Evolutionary conservation across 2,888 invertebrate genomes (phyloP).

Genomic region (Ligdia adustata): DNA sequence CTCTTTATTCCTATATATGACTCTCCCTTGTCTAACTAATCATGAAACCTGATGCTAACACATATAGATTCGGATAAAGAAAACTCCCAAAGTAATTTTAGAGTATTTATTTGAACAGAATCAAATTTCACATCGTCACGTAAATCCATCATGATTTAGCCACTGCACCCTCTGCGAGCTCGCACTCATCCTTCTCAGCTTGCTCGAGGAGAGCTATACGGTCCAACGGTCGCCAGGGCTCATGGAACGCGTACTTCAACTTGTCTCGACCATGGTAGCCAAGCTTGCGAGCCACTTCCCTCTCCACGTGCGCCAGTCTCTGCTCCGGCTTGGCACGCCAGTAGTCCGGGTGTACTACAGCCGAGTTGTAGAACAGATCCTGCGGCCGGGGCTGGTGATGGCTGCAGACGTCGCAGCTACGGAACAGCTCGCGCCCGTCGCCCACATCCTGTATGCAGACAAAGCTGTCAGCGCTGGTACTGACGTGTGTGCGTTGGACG

Average conservation of each 20-base stretch:
- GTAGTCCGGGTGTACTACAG: conserved; percentile 66
- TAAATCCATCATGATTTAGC: conserved; percentile 55
- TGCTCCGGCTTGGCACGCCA: conserved; percentile 58
- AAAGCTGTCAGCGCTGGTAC: conserved; percentile 52
- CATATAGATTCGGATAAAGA: no score
- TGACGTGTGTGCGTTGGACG: conserved; percentile 70
- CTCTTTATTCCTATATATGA: no score
- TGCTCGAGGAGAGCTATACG: conserved; percentile 60
- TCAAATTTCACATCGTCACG: no score
- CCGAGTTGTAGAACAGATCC: conserved; percentile 62
- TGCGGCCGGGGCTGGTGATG: conserved; percentile 34
- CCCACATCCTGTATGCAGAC: conserved; percentile 69
- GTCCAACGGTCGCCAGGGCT: conserved; percentile 74
- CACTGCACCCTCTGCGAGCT: conserved; percentile 28
- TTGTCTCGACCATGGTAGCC: conserved; percentile 71
- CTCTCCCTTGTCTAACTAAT: no score
- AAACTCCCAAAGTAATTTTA: no score
- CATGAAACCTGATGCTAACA: no score
- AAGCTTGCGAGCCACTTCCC: conserved; percentile 53
- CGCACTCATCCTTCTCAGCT: conserved; percentile 61
- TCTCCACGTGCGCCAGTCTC: conserved; percentile 40
- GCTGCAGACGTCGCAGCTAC: conserved; percentile 35
- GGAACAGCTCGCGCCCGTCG: conserved; percentile 49
- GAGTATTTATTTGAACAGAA: no score
- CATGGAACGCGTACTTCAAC: conserved; percentile 74